Evolutionary conservation across 2,797 vertebrate genomes (phyloP).

Genomic region (Peromyscus eremicus): DNA sequence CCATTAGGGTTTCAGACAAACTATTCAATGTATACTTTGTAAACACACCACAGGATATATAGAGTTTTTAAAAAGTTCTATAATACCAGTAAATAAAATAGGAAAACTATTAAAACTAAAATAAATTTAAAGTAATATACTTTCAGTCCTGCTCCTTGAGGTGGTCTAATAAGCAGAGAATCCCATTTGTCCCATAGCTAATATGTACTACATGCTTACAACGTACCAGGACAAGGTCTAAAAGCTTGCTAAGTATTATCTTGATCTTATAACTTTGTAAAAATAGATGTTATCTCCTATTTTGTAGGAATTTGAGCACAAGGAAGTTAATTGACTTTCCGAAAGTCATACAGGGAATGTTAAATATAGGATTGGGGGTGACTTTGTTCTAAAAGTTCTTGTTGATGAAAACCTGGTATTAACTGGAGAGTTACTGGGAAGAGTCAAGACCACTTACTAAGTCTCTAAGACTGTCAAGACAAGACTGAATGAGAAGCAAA

Average conservation of each 20-base stretch:
- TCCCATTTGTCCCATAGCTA: neutral
- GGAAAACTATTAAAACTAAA: constrained; percentile 43
- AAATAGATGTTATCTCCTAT: constrained; percentile 32
- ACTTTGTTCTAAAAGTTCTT: constrained; percentile 6
- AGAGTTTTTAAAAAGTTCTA: neutral
- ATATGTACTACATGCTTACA: neutral
- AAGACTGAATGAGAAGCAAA: neutral
- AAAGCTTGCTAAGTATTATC: constrained; percentile 14
- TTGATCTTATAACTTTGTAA: constrained; percentile 42
- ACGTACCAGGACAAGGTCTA: neutral
- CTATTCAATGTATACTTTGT: constrained; percentile 33
- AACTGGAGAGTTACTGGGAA: neutral
- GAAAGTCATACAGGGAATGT: neutral
- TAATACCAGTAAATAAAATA: constrained; percentile 46
- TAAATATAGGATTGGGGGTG: neutral
- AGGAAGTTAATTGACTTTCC: neutral
- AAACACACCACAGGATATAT: neutral
- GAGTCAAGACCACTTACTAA: neutral
- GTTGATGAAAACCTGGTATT: neutral
- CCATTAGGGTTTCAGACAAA: constrained; percentile 45
- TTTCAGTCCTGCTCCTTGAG: neutral
- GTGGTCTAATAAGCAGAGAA: neutral
- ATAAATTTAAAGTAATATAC: neutral
- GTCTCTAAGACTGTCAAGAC: neutral
- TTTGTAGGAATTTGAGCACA: constrained; percentile 32